Evolutionary conservation across 2,797 vertebrate genomes (phyloP), one percentile per base, ranked within the genome.

Genomic region (Bucorvus abyssinicus): DNA sequence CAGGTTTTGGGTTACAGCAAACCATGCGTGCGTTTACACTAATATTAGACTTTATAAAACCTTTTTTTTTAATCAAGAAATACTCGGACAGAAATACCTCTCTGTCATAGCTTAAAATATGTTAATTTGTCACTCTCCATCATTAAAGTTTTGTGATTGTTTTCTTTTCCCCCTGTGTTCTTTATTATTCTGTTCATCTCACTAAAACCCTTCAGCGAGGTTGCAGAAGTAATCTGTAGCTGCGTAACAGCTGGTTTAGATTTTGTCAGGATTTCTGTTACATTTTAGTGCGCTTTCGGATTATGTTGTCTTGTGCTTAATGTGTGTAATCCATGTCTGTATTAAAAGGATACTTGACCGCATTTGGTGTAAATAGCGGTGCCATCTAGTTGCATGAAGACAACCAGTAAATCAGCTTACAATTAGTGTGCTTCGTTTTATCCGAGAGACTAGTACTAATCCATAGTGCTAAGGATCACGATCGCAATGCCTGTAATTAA

Each of bases 271-370:
- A 69, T 89, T 90, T 94, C 60, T 91, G 87, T 68, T 94, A 88
- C 50, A 75, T 78, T 96, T 97, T n/a, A 87, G 81, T 12, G 27
- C 78, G 78, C 59, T 95, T 94, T 96, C 32, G 32, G 90, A 96
- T 97, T 96, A 95, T 77, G 76, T 47, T 94, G 83, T 93, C 74
- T 93, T 96, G 56, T 82, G 94, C 84, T 95, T 96, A 96, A 85
- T 65, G 80, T 83, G 57, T 87, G 53, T 90, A 95, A 97, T 96
- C 93, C 91, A 76, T 69, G 70, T 91, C 91, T 83, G 42, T 76
- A 94, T 96, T 97, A 97, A 94, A 92, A 93, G 68, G 76, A 94
- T 94, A 93, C 89, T 96, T 97, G 84, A 92, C 80, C 23, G 38
- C 71, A 90, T 96, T 97, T 94, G 65, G 49, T 84, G 80, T 93